These are phyloP conservation scores for Argyrosomus regius DNA, from an alignment of 2,797 vertebrate species.

Conservation along the genomic window DNA sequence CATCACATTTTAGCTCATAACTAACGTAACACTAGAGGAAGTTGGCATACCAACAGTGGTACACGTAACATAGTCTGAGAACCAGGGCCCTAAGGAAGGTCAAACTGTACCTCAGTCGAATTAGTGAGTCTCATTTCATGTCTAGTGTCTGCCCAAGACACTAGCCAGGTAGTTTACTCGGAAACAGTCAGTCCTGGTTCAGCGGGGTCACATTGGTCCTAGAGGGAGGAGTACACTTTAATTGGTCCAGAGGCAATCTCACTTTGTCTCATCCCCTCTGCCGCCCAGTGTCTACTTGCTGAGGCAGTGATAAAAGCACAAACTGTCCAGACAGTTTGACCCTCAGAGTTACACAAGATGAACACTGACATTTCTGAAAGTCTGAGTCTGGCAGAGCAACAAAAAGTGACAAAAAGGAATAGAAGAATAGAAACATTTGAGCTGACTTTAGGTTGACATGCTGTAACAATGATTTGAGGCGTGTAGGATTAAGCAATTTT, in stretches of 20 bases:
- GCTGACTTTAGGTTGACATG: background rate
- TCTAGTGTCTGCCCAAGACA: background rate
- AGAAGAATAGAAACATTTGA: no score
- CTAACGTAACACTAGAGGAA: no score
- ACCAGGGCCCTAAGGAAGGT: slow-evolving; percentile 2
- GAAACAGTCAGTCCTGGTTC: background rate
- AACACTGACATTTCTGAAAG: background rate
- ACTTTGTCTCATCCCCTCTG: slow-evolving; percentile 3
- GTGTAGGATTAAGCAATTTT: background rate
- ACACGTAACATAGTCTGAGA: no score
- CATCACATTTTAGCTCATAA: no score
- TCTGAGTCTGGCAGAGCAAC: background rate
- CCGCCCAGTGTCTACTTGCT: background rate
- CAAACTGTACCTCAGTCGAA: slow-evolving; percentile 14
- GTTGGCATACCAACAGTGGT: background rate
- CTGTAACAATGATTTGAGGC: background rate
- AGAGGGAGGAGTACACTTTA: background rate
- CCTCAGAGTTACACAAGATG: background rate
- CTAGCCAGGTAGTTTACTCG: slow-evolving; percentile 10
- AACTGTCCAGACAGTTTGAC: background rate
- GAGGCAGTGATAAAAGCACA: slow-evolving; percentile 3
- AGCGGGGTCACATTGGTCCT: background rate
- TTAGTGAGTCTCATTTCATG: slow-evolving; percentile 4
- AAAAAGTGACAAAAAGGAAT: background rate
- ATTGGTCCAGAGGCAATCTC: background rate